Percentiles rank a stretch among this genome's conserved stretches.
These are phyloP conservation scores for Lipophrys pholis DNA, from an alignment of 2,113 vertebrate species.

Conservation along the genomic window DNA sequence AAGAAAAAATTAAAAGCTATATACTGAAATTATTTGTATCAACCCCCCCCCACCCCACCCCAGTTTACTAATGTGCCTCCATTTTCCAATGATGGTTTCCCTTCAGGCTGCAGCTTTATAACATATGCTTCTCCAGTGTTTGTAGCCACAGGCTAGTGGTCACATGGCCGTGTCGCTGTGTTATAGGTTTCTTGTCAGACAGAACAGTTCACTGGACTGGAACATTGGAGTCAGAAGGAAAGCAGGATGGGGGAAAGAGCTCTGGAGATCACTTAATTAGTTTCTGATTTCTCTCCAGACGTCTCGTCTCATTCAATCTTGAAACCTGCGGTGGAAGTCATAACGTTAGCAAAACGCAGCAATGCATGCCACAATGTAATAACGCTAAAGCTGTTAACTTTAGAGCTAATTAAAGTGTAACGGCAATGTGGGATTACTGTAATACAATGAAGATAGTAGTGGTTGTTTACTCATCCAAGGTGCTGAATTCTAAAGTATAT, in stretches of 20 bases:
- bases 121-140: slow-evolving; percentile 19
- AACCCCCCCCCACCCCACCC: no score
- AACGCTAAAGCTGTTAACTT: slow-evolving; percentile 5
- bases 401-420: slow-evolving; percentile 30
- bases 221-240: slow-evolving; percentile 32
- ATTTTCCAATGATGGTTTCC: slow-evolving; percentile 9
- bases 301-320: slow-evolving; percentile 24
- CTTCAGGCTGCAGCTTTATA: slow-evolving; percentile 18
- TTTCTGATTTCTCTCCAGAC: slow-evolving; percentile 18
- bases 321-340: slow-evolving; percentile 1
- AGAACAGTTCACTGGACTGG: slow-evolving; percentile 37
- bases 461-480: no score
- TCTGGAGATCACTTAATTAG: slow-evolving; percentile 33
- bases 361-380: slow-evolving; percentile 5
- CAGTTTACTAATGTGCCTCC: slow-evolving; percentile 10
- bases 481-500: no score
- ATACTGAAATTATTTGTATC: no score
- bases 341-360: slow-evolving; percentile 6
- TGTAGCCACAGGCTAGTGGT: slow-evolving; percentile 43
- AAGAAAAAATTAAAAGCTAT: no score
- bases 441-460: no score
- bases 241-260: neutral
- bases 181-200: slow-evolving; percentile 53
- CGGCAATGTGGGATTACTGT: slow-evolving; percentile 8
- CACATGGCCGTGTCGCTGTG: neutral